Evolutionary conservation across 2,888 invertebrate genomes (phyloP).

Genomic region (Thymelicus acteon): DNA sequence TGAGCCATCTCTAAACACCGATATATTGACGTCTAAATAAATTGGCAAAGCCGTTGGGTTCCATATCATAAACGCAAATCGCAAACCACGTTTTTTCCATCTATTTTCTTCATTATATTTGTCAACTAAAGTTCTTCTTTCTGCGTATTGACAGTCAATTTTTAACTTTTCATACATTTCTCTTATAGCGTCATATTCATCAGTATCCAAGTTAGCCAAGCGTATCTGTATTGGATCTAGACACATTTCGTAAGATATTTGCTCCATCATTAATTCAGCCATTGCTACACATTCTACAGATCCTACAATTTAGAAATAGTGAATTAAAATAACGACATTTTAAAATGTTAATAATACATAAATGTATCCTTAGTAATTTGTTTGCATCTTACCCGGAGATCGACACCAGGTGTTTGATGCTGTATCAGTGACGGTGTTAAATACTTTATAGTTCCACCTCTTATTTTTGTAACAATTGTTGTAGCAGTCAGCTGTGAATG

Average conservation of each 20-base stretch:
- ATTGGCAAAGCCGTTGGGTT: constrained; percentile 79
- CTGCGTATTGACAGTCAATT: constrained; percentile 67
- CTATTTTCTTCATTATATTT: constrained; percentile 85
- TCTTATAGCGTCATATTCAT: constrained; percentile 53
- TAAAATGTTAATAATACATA: constrained; percentile 38
- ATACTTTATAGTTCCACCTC: constrained; percentile 65
- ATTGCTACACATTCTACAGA: constrained; percentile 49
- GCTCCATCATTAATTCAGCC: constrained; percentile 85
- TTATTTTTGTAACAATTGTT: constrained; percentile 86
- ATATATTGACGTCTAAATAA: constrained; percentile 76
- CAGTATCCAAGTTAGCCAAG: constrained; percentile 55
- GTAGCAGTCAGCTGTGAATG: constrained; percentile 57
- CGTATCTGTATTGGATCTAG: constrained; percentile 82
- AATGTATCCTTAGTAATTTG: neutral
- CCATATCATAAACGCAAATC: constrained; percentile 72
- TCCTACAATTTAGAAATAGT: constrained; percentile 51
- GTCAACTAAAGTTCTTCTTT: constrained; percentile 66
- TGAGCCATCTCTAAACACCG: constrained; percentile 87
- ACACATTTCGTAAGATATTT: constrained; percentile 76
- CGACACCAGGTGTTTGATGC: constrained; percentile 87
- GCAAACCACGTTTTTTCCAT: constrained; percentile 87
- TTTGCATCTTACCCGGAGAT: constrained; percentile 85
- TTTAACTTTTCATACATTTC: constrained; percentile 74
- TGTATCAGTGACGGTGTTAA: constrained; percentile 85
- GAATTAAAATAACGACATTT: constrained; percentile 43